Percentiles rank a stretch among this genome's conserved stretches.
Conservation (phyloP, 1,140 invertebrate species). For the Zophobas morio region DNA sequence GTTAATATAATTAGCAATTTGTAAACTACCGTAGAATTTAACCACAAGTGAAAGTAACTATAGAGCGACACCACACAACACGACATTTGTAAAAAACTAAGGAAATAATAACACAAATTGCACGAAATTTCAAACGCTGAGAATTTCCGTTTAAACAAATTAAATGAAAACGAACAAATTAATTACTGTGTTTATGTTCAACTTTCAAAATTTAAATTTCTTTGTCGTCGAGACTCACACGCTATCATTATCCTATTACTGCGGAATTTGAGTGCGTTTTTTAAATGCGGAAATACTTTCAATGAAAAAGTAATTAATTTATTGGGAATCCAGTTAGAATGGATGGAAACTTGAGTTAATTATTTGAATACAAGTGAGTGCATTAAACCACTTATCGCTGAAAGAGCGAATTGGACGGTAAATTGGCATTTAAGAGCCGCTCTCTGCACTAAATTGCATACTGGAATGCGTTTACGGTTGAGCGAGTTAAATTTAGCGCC, state of each 20-base stretch:
- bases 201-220: constrained; percentile 21
- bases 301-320: neutral
- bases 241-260: neutral
- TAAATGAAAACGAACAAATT: constrained; percentile 4
- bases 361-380: no score
- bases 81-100: neutral
- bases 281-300: constrained; percentile 15
- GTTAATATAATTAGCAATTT: constrained; percentile 23
- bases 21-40: constrained; percentile 13
- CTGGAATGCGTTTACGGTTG: no score
- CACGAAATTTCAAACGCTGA: constrained; percentile 3
- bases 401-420: no score
- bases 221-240: neutral
- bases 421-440: no score
- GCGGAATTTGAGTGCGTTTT: neutral
- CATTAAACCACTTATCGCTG: no score
- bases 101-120: neutral
- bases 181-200: neutral
- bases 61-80: neutral
- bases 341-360: no score
- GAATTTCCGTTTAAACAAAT: constrained; percentile 7
- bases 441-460: no score
- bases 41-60: constrained; percentile 20
- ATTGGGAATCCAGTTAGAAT: no score
- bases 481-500: no score